Percentiles rank a stretch among this genome's conserved stretches.
Conservation (phyloP, 2,113 vertebrate genomes). For the Rhea pennata region DNA sequence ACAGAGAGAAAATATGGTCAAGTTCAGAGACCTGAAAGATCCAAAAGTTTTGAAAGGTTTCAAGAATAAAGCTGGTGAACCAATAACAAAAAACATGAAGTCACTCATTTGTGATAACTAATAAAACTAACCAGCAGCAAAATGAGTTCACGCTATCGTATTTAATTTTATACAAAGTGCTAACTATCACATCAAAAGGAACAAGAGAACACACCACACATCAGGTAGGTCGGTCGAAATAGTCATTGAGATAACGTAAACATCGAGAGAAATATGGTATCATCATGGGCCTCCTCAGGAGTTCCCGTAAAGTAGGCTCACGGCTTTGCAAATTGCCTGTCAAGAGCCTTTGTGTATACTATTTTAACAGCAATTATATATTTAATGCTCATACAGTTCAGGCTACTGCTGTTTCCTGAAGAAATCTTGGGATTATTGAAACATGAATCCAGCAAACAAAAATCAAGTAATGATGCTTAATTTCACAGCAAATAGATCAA, state of each 20-base stretch:
- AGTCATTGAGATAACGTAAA: neutral
- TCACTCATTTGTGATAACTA: neutral
- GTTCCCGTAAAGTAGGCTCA: neutral
- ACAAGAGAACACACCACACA: neutral
- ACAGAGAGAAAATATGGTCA: neutral
- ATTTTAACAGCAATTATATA: neutral
- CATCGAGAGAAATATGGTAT: neutral
- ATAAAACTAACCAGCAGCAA: neutral
- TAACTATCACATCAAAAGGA: neutral
- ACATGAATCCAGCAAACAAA: neutral
- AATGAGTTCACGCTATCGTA: neutral
- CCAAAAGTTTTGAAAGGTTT: neutral
- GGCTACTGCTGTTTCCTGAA: neutral
- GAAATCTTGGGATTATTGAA: neutral
- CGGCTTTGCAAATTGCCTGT: neutral
- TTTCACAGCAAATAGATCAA: neutral
- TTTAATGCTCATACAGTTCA: neutral
- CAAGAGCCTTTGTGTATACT: neutral
- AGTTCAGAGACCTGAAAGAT: neutral
- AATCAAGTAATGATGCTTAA: neutral
- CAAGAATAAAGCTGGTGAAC: neutral
- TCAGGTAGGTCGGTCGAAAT: neutral
- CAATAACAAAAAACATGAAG: neutral
- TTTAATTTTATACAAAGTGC: neutral
- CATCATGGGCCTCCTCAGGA: neutral